phyloP scores from a whole-genome alignment of 2,888 invertebrate species.

The Coremacera marginata region DNA sequence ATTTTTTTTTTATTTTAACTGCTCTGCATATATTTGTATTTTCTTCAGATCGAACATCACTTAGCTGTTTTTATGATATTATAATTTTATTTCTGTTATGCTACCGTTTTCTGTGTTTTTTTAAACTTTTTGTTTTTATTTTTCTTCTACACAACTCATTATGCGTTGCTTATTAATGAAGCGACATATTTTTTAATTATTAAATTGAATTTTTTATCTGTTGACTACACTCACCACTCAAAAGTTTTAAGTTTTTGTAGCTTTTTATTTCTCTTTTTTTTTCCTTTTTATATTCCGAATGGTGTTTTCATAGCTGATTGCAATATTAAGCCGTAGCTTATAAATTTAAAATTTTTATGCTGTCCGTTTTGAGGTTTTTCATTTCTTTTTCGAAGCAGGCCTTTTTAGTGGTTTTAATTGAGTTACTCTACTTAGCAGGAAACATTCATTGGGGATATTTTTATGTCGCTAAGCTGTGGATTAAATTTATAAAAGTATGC shows the following conservation, averaged over 20 bases:
- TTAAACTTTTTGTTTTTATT: no score
- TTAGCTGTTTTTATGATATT: conserved; percentile 16
- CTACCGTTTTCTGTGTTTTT: no score
- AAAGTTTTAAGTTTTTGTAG: neutral
- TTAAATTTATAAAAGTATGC: no score
- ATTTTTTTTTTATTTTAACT: no score
- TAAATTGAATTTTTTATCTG: conserved; percentile 11
- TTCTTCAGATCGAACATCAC: no score
- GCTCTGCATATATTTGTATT: no score
- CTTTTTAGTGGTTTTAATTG: neutral
- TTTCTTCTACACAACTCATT: no score
- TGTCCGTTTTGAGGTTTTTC: neutral
- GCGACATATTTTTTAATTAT: neutral
- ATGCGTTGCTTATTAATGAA: neutral
- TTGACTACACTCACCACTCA: neutral
- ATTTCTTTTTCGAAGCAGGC: neutral
- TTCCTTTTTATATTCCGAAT: neutral
- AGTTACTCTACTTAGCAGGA: neutral
- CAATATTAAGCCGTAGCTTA: conserved; percentile 7
- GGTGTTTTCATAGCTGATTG: neutral
- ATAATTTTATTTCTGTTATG: conserved; percentile 20
- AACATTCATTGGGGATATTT: no score
- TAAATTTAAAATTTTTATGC: neutral
- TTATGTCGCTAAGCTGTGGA: no score
- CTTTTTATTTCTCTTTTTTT: neutral